phyloP scores from a whole-genome alignment of 2,797 vertebrate genomes.

The Dicrostonyx torquatus region DNA sequence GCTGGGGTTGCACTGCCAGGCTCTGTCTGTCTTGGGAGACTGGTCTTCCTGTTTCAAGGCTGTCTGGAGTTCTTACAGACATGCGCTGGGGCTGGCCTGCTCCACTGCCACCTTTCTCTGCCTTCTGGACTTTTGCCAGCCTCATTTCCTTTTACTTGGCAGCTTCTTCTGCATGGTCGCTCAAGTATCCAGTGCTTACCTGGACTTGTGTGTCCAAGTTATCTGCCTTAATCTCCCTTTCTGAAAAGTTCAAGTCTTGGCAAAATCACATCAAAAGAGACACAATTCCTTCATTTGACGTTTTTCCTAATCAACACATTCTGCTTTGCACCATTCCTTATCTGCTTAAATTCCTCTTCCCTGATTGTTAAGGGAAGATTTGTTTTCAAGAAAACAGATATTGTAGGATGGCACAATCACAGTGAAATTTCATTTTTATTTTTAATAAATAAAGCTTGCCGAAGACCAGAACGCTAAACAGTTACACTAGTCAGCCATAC shows the following conservation, averaged over 20 bases:
- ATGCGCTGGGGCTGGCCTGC: background rate
- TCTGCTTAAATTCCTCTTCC: slow-evolving; percentile 32
- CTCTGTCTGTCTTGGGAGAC: background rate
- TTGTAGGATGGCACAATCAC: too few relatives aligned
- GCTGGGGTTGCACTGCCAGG: background rate
- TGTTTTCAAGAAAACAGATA: slow-evolving; percentile 57
- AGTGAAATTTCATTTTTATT: too few relatives aligned
- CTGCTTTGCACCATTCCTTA: background rate
- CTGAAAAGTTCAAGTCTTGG: slow-evolving; percentile 43
- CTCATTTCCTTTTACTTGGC: background rate
- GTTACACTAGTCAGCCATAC: too few relatives aligned
- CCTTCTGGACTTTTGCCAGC: background rate
- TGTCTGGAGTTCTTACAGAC: background rate
- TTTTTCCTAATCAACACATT: background rate
- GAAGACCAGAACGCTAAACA: too few relatives aligned
- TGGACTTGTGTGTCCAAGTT: background rate
- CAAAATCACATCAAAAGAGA: slow-evolving; percentile 47
- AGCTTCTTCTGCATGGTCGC: background rate
- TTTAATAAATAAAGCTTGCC: too few relatives aligned
- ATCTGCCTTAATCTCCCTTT: slow-evolving; percentile 42
- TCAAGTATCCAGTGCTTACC: background rate
- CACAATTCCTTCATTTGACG: slow-evolving; percentile 42
- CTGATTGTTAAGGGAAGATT: slow-evolving; percentile 57
- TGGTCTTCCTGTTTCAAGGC: background rate
- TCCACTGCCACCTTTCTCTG: background rate